phyloP scores from a whole-genome alignment of 2,113 vertebrate species.

The Phylloscopus trochiloides region DNA sequence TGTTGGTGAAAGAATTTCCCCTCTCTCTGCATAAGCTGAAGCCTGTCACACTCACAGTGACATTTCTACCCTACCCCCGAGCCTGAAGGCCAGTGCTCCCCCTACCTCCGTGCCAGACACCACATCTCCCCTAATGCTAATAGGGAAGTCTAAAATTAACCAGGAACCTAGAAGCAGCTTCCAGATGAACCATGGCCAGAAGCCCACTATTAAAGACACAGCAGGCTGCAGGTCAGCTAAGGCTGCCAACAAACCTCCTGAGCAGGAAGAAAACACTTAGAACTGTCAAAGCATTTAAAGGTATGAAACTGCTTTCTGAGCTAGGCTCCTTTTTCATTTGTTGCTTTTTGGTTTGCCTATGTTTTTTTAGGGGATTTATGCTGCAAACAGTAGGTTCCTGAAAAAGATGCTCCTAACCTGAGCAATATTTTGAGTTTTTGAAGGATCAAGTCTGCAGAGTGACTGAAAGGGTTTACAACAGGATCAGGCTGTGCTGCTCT shows the following conservation, averaged over 20 bases:
- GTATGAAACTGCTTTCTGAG: neutral
- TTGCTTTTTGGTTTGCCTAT: neutral
- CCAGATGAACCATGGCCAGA: slow-evolving; percentile 9
- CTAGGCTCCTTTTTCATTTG: neutral
- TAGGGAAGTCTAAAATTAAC: slow-evolving; percentile 34
- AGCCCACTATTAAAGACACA: slow-evolving; percentile 42
- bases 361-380: neutral
- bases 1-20: neutral
- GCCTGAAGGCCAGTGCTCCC: neutral
- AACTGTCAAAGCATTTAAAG: slow-evolving; percentile 42
- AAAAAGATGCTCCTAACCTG: neutral
- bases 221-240: slow-evolving; percentile 54
- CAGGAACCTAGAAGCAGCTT: neutral
- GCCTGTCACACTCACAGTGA: neutral
- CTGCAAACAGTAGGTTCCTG: neutral
- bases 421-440: neutral
- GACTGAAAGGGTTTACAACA: neutral
- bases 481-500: neutral
- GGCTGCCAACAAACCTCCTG: slow-evolving; percentile 63
- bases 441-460: neutral
- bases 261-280: slow-evolving; percentile 69
- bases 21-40: neutral
- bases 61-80: accelerated
- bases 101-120: neutral
- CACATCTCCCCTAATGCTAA: neutral